phyloP scores from a whole-genome alignment of 2,113 vertebrate species.

The Otis tarda region DNA sequence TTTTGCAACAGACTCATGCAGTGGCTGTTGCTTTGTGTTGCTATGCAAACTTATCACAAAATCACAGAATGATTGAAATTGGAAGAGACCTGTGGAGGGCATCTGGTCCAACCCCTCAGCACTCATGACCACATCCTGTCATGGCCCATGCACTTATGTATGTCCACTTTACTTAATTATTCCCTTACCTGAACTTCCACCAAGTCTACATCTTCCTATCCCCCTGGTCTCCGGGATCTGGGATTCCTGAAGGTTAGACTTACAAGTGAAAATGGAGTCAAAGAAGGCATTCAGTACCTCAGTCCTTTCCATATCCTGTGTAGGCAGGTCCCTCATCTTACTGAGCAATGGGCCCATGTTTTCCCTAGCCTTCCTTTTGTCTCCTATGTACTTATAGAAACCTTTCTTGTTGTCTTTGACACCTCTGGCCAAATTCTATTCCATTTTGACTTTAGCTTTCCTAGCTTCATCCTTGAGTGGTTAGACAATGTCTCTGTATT shows the following conservation, averaged over 20 bases:
- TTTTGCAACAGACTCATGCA: background rate
- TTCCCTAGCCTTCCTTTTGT: background rate
- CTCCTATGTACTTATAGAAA: too few species aligned
- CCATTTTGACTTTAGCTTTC: too few species aligned
- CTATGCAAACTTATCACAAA: background rate
- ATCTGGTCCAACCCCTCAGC: too few species aligned
- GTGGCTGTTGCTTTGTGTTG: background rate
- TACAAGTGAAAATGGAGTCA: background rate
- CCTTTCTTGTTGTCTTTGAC: too few species aligned
- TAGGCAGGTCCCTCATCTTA: background rate
- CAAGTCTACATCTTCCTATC: background rate
- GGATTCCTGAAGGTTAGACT: background rate
- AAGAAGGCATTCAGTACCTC: background rate
- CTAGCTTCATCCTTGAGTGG: too few species aligned
- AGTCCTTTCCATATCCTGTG: background rate
- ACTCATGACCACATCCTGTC: background rate
- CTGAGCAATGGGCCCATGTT: background rate
- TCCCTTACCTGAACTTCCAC: background rate
- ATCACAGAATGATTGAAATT: background rate
- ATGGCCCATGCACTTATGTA: background rate
- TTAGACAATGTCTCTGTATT: too few species aligned
- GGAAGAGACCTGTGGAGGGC: too few species aligned
- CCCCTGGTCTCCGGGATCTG: background rate
- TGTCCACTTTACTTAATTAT: background rate
- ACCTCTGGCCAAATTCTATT: too few species aligned